A percentile compares a stretch with the other conserved stretches of the same genome.
These are phyloP conservation scores for Aproaerema taeniolella DNA, from an alignment of 2,888 invertebrate species.

Conservation along the genomic window DNA sequence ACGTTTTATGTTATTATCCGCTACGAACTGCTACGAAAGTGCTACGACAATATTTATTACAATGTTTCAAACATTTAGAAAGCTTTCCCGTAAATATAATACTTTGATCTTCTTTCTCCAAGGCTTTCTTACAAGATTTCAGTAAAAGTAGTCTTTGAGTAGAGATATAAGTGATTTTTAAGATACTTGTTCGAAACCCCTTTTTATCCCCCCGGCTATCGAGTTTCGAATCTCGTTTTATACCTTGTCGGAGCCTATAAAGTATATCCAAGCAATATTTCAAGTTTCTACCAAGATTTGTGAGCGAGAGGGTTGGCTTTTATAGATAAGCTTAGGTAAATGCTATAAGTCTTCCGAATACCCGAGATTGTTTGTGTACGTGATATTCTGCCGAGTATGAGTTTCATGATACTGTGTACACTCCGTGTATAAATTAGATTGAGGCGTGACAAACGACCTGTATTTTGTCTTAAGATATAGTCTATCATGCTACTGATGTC, in stretches of 20 bases:
- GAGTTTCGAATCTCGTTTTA: conserved; percentile 16
- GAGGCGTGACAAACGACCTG: neutral
- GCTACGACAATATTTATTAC: too few relatives aligned
- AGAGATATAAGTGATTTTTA: conserved; percentile 12
- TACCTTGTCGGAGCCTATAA: conserved; percentile 15
- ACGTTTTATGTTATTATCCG: conserved; percentile 43
- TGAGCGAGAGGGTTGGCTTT: conserved; percentile 12
- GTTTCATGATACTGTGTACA: neutral
- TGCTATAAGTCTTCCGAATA: conserved; percentile 9
- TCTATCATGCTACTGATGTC: neutral
- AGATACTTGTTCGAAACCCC: conserved; percentile 7
- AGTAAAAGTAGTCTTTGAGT: too few relatives aligned
- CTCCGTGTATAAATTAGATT: neutral
- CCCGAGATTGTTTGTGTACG: conserved; percentile 8
- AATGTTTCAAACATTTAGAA: too few relatives aligned
- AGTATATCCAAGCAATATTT: conserved; percentile 16
- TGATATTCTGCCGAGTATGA: conserved; percentile 4
- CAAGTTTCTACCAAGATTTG: conserved; percentile 17
- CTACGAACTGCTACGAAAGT: conserved; percentile 44
- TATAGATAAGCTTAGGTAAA: conserved; percentile 15
- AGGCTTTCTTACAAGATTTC: too few relatives aligned
- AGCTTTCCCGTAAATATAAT: too few relatives aligned
- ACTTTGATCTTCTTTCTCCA: too few relatives aligned
- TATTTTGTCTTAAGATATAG: conserved; percentile 1
- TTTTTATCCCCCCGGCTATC: conserved; percentile 14